These are phyloP conservation scores for Loris lydekkerianus DNA, from an alignment of 2,797 vertebrate species.

Conservation along the genomic window DNA sequence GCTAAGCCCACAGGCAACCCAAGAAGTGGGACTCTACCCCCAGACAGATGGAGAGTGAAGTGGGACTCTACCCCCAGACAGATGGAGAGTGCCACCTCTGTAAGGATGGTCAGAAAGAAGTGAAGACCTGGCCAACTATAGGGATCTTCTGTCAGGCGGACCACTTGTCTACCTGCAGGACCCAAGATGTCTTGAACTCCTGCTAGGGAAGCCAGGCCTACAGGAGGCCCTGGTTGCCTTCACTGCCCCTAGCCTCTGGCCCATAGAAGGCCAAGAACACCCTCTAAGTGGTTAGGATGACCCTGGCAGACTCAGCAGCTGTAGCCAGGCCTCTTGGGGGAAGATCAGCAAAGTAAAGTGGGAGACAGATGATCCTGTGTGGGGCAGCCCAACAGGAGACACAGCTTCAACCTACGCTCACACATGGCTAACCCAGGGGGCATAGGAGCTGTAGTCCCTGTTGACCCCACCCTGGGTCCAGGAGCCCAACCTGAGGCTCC, in stretches of 20 bases:
- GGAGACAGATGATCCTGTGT: background rate
- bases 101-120: background rate
- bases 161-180: background rate
- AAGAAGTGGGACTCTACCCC: background rate
- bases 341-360: background rate
- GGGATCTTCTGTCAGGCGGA: background rate
- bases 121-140: background rate
- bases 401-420: background rate
- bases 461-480: background rate
- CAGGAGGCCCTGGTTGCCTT: background rate
- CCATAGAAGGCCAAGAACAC: background rate
- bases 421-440: background rate
- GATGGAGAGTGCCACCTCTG: background rate
- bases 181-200: background rate
- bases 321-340: background rate
- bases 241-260: slow-evolving; percentile 14
- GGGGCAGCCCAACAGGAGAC: slow-evolving; percentile 31
- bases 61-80: background rate
- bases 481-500: slow-evolving; percentile 2
- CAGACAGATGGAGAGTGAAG: background rate
- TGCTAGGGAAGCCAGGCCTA: background rate
- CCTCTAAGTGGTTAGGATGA: background rate
- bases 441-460: background rate
- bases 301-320: background rate
- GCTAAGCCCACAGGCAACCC: slow-evolving; percentile 2